A percentile compares a stretch with the other conserved stretches of the same genome.
Conservation (phyloP, 2,113 vertebrate genomes). For the Platichthys flesus region DNA sequence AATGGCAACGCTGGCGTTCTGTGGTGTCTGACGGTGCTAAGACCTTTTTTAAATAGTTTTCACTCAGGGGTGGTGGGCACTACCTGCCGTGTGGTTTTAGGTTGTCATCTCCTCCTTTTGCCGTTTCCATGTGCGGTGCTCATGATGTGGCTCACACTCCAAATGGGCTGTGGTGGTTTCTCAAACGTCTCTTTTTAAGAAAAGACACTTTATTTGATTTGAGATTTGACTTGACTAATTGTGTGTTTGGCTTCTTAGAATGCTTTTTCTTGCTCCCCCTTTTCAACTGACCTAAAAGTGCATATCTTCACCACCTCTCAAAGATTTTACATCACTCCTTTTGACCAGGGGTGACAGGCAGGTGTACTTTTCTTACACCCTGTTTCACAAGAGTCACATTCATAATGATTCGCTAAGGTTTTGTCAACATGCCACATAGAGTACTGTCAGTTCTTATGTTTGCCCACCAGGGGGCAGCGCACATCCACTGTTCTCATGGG, state of each 20-base stretch:
- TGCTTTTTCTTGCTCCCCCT: conserved; percentile 1
- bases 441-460: conserved; percentile 43
- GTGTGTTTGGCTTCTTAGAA: conserved; percentile 19
- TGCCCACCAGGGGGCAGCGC: conserved; percentile 63
- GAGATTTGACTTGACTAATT: conserved; percentile 32
- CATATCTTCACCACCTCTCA: conserved; percentile 33
- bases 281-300: conserved; percentile 29
- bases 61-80: conserved; percentile 76
- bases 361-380: conserved; percentile 4
- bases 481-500: conserved; percentile 58
- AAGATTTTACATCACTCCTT: conserved; percentile 6
- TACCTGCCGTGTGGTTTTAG: conserved; percentile 53
- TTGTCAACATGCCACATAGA: conserved; percentile 37
- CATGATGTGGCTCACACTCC: conserved; percentile 40
- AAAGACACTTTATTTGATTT: conserved; percentile 22
- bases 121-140: conserved; percentile 51
- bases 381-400: not conserved
- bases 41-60: conserved; percentile 51
- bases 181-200: conserved; percentile 30
- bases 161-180: conserved; percentile 31
- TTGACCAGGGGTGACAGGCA: not conserved
- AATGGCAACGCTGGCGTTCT: conserved; percentile 47
- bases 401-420: conserved; percentile 1
- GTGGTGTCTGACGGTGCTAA: conserved; percentile 74
- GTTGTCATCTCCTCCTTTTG: conserved; percentile 32